Conservation (phyloP, 2,797 vertebrate species). For the Pseudochirops corinnae region DNA sequence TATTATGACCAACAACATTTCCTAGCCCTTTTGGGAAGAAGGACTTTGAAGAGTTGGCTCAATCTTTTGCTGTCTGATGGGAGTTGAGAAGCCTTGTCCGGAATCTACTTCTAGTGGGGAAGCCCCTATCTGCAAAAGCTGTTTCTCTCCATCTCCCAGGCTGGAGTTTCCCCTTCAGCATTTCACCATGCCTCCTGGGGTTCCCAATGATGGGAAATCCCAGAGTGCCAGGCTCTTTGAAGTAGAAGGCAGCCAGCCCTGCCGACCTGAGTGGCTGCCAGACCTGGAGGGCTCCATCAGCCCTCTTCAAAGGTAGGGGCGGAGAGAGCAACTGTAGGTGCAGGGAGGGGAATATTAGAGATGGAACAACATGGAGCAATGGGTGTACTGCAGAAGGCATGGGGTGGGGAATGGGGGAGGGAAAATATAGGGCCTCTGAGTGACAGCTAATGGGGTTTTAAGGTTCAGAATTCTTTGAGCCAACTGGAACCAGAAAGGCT, state of each 20-base stretch:
- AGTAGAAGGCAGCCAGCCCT: conserved; percentile 44
- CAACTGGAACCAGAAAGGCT: background rate
- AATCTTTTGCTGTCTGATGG: background rate
- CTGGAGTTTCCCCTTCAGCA: conserved; percentile 71
- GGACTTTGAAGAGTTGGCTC: background rate
- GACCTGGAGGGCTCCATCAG: conserved; percentile 65
- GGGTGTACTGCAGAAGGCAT: background rate
- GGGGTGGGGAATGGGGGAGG: background rate
- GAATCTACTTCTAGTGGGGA: conserved; percentile 1
- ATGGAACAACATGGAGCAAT: background rate
- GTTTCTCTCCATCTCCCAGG: background rate
- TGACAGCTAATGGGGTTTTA: background rate
- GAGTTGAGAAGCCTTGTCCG: background rate
- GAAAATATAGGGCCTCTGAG: background rate
- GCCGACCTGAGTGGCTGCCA: conserved; percentile 15
- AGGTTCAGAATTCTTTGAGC: background rate
- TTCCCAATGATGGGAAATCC: conserved; percentile 67
- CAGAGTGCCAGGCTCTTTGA: conserved; percentile 69
- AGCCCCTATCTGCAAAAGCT: conserved; percentile 27
- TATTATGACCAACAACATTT: background rate
- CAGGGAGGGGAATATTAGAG: background rate
- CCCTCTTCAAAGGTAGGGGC: conserved; percentile 69
- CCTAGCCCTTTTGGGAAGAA: background rate
- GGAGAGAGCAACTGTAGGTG: conserved; percentile 17
- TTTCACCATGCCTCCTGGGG: conserved; percentile 38